Conservation (phyloP, 2,113 vertebrate genomes). For the Grammomys surdaster region DNA sequence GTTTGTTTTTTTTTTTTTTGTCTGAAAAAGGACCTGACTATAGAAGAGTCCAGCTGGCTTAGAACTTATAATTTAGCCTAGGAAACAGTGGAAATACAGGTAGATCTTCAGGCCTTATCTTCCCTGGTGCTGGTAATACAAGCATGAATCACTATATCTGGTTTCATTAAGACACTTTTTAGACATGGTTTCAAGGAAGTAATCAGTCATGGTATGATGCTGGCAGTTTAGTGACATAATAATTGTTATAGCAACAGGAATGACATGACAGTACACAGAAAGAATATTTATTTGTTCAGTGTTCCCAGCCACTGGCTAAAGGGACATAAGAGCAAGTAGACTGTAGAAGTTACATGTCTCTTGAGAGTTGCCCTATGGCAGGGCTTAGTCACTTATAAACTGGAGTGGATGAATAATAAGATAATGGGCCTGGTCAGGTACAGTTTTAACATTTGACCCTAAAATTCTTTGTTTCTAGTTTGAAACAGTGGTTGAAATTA, state of each 20-base stretch:
- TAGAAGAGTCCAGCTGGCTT: neutral
- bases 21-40: neutral
- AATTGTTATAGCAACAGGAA: neutral
- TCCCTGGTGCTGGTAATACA: neutral
- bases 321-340: fast-evolving
- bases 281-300: neutral
- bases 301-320: neutral
- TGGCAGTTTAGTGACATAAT: conserved; percentile 44
- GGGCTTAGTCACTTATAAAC: fast-evolving
- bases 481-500: neutral
- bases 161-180: neutral
- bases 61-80: neutral
- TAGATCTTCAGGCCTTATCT: neutral
- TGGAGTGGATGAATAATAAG: neutral
- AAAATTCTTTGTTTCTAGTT: neutral
- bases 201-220: neutral
- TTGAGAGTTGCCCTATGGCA: neutral
- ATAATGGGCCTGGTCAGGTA: neutral
- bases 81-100: neutral
- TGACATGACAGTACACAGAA: neutral
- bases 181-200: neutral
- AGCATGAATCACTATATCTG: neutral
- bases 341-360: neutral
- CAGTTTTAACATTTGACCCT: neutral
- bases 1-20: too few relatives aligned